phyloP scores from a whole-genome alignment of 2,888 invertebrate species.

The Cecidostiba fungosa region DNA sequence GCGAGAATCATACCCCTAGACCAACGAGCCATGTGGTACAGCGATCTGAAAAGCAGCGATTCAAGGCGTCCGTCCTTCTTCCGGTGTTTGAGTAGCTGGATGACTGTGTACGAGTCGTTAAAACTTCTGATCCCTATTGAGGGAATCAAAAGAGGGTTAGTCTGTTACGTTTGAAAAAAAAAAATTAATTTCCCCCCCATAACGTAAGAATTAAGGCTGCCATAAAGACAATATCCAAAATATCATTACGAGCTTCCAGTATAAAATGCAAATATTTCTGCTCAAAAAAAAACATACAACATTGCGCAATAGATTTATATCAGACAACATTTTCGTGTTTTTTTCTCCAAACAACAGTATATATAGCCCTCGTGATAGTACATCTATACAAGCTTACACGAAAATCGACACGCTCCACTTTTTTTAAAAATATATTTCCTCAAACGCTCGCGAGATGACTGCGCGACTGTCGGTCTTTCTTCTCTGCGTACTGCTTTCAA shows the following conservation, averaged over 20 bases:
- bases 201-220: too few relatives aligned
- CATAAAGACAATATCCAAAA: too few relatives aligned
- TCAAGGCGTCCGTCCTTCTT: neutral
- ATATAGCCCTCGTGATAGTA: neutral
- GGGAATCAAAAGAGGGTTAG: too few relatives aligned
- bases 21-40: slow-evolving; percentile 78
- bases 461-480: neutral
- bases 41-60: slow-evolving; percentile 21
- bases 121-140: too few relatives aligned
- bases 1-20: slow-evolving; percentile 83
- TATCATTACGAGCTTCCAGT: too few relatives aligned
- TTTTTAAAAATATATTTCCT: neutral
- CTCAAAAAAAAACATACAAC: neutral
- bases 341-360: neutral
- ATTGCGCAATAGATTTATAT: neutral
- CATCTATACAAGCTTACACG: neutral
- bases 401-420: neutral
- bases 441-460: neutral
- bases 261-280: neutral
- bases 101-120: too few relatives aligned
- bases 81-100: neutral
- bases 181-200: too few relatives aligned
- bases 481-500: neutral
- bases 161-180: too few relatives aligned
- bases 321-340: neutral